These are phyloP conservation scores for Nilaparvata lugens DNA, from an alignment of 1,140 invertebrate species.

Conservation along the genomic window DNA sequence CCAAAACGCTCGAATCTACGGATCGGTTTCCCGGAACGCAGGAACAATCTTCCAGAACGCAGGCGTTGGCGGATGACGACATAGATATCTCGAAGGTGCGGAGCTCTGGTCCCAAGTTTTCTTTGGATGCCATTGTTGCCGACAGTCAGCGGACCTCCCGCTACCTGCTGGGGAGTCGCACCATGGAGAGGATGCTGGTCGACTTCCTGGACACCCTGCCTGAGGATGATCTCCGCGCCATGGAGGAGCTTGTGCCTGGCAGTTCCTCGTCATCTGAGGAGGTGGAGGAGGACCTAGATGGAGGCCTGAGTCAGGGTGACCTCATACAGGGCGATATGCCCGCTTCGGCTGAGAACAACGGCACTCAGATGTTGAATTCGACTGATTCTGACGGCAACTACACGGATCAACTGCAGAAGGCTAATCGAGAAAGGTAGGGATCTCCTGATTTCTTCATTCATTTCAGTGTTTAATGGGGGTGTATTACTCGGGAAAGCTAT, in stretches of 20 bases:
- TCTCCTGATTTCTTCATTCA: neutral
- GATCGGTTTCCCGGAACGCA: too few relatives aligned
- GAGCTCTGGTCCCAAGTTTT: too few relatives aligned
- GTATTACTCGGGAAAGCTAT: too few relatives aligned
- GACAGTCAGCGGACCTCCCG: too few relatives aligned
- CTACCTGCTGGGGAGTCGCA: neutral
- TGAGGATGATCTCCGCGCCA: slow-evolving; percentile 11
- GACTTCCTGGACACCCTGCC: slow-evolving; percentile 6
- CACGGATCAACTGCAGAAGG: slow-evolving; percentile 12
- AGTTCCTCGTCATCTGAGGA: neutral
- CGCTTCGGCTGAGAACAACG: neutral
- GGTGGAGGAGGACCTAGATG: neutral
- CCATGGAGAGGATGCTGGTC: neutral
- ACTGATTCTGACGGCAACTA: neutral
- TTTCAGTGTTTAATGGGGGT: too few relatives aligned
- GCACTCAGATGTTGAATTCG: neutral
- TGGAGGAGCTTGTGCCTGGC: slow-evolving; percentile 6
- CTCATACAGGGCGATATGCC: slow-evolving; percentile 11
- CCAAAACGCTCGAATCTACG: too few relatives aligned
- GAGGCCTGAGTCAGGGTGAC: slow-evolving; percentile 1
- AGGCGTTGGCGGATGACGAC: too few relatives aligned
- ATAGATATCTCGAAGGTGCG: too few relatives aligned
- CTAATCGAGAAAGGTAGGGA: slow-evolving; percentile 12
- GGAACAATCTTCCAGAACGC: too few relatives aligned
- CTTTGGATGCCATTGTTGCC: too few relatives aligned